Base-by-base conservation (phyloP, 1,140 invertebrate genomes). In the Harlomillsia oculata region DNA sequence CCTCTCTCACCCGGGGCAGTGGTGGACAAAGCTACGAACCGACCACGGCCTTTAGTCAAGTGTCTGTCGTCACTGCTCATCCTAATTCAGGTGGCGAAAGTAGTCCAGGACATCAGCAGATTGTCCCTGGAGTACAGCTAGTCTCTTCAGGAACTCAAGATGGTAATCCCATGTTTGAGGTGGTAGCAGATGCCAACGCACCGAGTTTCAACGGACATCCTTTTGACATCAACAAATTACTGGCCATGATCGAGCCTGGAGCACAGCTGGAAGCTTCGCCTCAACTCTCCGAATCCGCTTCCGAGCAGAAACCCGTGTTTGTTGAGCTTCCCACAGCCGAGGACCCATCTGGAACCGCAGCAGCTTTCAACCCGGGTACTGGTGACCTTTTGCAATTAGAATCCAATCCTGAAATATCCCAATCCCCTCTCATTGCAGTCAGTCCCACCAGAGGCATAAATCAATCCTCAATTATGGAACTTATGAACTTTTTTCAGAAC, bases 221-320 rank as follows among this genome's bases (percentile, higher is more conserved):
- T 14, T 59, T 62, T 23, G 63, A 65, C 40, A 56, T 65, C n/a
- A 65, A 60, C 56, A 62, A 65, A 44, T 43, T 65, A 2, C 62
- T 65, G 14, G 36, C 53, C 8, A 62, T 65, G 63, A 65, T 65
- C 18, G 63, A 65, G 41, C 63, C 63, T 8, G 63, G 63, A 11
- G 59, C 59, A 34, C 39, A 59, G 32, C 28, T 65, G 21, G 59
- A 59, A n/a, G 26, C 51, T 11, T 40, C 43, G 5, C 60, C 59
- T 6, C 41, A 56, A 43, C 25, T 50, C 1, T 58, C 59, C 1
- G 50, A 55, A 11, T 32, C 51, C 9, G 34, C 62, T 13, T 52
- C 46, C 13, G 56, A 59, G 28, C 43, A 37, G 20, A 54, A 63
- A 26, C 21, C 34, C 6, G 41, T 36, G 1, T 63, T 52, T 32